Evolutionary conservation across 2,797 vertebrate genomes (phyloP), one percentile per base, ranked within the genome.

Genomic region (Alca torda): DNA sequence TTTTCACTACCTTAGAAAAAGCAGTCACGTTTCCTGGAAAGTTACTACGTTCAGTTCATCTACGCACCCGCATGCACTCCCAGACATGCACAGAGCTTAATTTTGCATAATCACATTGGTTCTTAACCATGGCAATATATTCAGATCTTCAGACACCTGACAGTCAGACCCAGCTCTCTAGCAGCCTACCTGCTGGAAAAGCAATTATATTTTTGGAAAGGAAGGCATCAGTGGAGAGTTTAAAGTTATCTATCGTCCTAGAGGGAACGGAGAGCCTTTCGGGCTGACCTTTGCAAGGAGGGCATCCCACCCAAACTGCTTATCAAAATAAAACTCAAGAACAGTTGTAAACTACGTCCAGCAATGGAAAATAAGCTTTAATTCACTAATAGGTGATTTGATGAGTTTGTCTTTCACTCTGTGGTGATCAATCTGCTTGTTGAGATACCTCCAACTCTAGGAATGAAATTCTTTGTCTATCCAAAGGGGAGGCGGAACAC

Each of bases 71-170:
- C 39, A 1, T 74, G 93, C 70, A 7, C 95, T 94, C 75, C 78
- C 81, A 95, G 93, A 37, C 81, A 41, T 24, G 67, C 85, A 82
- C 77, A n/a, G 67, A 85, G 92, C 90, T 80, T 85, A 57, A 84
- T 93, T 97, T 85, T 96, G 95, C 95, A 96, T 96, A 97, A 93
- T 93, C 87, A 83, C 74, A 68, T 87, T 78, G 88, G 70, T 84
- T 92, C 92, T 77, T 89, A 94, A 88, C 85, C 91, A 75, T 16
- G 46, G 91, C 87, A 90, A 94, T 96, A 51, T 41, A 96, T 91
- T 95, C 95, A 73, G 13, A 83, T 95, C 91, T 89, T 87, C 90
- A 93, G 93, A 77, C 92, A 92, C 81, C 89, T 90, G 61, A 74
- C 86, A 95, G 92, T 93, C 92, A 87, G 86, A 54, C 4, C 64